Evolutionary conservation across 1,140 invertebrate genomes (phyloP).

Genomic region (Chelonus insularis): DNA sequence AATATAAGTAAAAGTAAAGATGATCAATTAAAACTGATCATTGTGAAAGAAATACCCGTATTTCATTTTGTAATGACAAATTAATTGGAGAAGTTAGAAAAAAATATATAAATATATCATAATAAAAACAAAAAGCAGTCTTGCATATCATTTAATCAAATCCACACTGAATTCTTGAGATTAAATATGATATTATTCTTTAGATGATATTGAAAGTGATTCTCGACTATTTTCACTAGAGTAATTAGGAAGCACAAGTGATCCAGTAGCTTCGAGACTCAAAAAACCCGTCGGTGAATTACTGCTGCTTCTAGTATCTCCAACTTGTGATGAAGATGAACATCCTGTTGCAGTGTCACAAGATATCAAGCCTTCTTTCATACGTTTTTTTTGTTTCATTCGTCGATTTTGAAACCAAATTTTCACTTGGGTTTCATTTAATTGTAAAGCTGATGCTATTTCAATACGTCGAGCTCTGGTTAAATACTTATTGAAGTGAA

Average conservation of each 20-base stretch:
- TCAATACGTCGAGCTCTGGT: constrained; percentile 95
- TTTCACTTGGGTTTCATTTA: constrained; percentile 92
- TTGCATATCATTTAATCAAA: too few species aligned
- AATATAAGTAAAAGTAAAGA: too few species aligned
- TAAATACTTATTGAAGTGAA: constrained; percentile 99
- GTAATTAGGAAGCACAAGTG: constrained; percentile 16
- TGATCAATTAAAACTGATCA: too few species aligned
- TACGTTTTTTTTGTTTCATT: constrained; percentile 93
- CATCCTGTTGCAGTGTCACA: constrained; percentile 56
- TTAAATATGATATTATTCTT: constrained; percentile 50
- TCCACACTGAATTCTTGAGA: too few species aligned
- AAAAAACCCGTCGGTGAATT: constrained; percentile 58
- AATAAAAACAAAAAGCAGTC: too few species aligned
- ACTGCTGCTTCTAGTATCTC: constrained; percentile 50
- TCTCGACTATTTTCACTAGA: constrained; percentile 44
- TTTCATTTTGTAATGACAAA: too few species aligned
- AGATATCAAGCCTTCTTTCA: constrained; percentile 85
- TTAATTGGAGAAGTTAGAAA: too few species aligned
- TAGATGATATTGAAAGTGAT: constrained; percentile 44
- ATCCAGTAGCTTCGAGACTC: constrained; percentile 38
- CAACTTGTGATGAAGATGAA: constrained; percentile 9
- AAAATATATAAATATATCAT: too few species aligned
- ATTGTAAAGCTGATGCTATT: constrained; percentile 91
- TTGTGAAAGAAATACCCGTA: too few species aligned
- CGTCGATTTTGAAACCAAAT: constrained; percentile 89